These are phyloP conservation scores for Diaprepes abbreviatus DNA, from an alignment of 2,888 invertebrate genomes.

Conservation along the genomic window DNA sequence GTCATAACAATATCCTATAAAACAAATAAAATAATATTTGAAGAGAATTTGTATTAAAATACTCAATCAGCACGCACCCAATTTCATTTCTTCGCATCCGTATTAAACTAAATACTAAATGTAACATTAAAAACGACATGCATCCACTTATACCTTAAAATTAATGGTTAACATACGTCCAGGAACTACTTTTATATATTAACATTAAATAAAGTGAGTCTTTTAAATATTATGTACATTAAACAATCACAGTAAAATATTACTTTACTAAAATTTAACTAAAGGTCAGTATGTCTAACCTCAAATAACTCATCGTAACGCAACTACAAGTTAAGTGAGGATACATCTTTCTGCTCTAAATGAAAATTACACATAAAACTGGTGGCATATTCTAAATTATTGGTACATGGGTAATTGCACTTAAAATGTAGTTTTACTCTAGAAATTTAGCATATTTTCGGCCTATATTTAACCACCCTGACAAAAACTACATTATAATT, in stretches of 20 bases:
- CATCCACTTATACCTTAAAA: conserved; percentile 55
- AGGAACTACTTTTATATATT: conserved; percentile 62
- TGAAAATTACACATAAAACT: conserved; percentile 42
- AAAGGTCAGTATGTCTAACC: conserved; percentile 23
- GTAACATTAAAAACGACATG: conserved; percentile 41
- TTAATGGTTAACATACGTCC: conserved; percentile 62
- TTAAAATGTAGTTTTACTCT: conserved; percentile 53
- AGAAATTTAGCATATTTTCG: conserved; percentile 33
- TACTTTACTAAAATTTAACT: conserved; percentile 42
- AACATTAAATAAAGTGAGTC: conserved; percentile 60
- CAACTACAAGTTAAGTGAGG: conserved; percentile 20
- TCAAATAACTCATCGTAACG: conserved; percentile 8
- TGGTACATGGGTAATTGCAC: conserved; percentile 61
- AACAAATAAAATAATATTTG: too few relatives aligned
- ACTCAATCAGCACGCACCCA: conserved; percentile 15
- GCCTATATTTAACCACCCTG: conserved; percentile 25
- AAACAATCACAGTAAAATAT: conserved; percentile 62
- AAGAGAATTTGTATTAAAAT: conserved; percentile 20
- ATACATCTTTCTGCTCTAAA: conserved; percentile 20
- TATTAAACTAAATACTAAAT: conserved; percentile 24
- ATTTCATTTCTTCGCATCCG: conserved; percentile 15
- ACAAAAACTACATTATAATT: conserved; percentile 28
- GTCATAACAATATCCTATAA: background rate
- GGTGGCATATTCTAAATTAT: conserved; percentile 54
- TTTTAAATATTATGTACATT: conserved; percentile 60